These are phyloP conservation scores for Todus mexicanus DNA, from an alignment of 2,797 vertebrate genomes.

Conservation along the genomic window DNA sequence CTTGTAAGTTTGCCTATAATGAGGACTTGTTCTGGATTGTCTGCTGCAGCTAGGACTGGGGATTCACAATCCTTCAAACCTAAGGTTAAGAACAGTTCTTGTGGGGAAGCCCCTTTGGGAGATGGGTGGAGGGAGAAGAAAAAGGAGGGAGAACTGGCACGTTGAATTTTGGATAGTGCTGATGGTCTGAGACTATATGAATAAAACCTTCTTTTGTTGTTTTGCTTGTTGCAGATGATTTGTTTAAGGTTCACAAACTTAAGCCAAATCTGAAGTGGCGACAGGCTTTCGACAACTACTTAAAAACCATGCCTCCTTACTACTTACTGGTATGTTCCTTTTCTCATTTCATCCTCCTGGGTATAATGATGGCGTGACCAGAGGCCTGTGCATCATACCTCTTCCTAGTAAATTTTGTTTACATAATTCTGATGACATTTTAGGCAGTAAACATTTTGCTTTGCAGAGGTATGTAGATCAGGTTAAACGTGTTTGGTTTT, in stretches of 20 bases:
- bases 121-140: background rate
- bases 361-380: conserved; percentile 37
- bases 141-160: background rate
- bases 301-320: conserved; percentile 98
- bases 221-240: conserved; percentile 87
- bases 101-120: conserved; percentile 22
- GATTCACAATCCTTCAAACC: conserved; percentile 8
- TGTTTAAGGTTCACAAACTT: conserved; percentile 99
- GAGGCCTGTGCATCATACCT: conserved; percentile 25
- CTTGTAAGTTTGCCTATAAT: background rate
- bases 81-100: conserved; percentile 43
- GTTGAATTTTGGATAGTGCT: background rate
- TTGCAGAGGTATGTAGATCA: conserved; percentile 24
- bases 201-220: conserved; percentile 27
- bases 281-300: conserved; percentile 96
- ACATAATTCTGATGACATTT: background rate
- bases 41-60: conserved; percentile 35
- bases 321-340: conserved; percentile 89
- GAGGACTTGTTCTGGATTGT: background rate
- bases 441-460: conserved; percentile 24
- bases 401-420: conserved; percentile 16
- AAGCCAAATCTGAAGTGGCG: conserved; percentile 98
- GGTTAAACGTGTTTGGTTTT: no score
- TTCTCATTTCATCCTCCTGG: conserved; percentile 12
- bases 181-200: background rate